phyloP scores from a whole-genome alignment of 2,888 invertebrate genomes.

The Calameuta idolon region DNA sequence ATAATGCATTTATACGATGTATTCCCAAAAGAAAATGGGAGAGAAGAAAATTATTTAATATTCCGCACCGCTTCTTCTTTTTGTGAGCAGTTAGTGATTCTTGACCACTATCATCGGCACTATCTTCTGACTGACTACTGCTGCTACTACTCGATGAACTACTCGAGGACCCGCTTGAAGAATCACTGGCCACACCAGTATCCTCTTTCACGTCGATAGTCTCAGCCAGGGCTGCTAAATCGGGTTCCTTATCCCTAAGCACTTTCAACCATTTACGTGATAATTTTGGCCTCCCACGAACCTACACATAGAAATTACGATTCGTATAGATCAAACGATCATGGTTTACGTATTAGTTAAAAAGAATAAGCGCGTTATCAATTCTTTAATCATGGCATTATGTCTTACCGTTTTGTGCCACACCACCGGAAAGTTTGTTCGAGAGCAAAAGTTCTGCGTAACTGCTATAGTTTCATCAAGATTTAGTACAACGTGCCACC shows the following conservation, averaged over 20 bases:
- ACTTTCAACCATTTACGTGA: constrained; percentile 91
- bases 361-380: neutral
- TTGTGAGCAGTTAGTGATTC: constrained; percentile 90
- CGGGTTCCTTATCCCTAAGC: constrained; percentile 79
- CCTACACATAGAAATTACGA: constrained; percentile 36
- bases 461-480: constrained; percentile 96
- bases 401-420: constrained; percentile 91
- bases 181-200: constrained; percentile 94
- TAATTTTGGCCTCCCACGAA: constrained; percentile 93
- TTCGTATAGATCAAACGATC: neutral
- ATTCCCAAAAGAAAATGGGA: constrained; percentile 16
- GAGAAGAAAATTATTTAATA: constrained; percentile 10
- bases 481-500: constrained; percentile 99
- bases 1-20: neutral
- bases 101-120: constrained; percentile 83
- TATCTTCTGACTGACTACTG: constrained; percentile 75
- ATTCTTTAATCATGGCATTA: neutral
- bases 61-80: constrained; percentile 74
- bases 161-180: constrained; percentile 85
- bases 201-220: constrained; percentile 86
- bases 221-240: constrained; percentile 83
- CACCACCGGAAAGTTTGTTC: constrained; percentile 95
- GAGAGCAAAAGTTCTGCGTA: constrained; percentile 97
- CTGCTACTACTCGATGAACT: constrained; percentile 81
- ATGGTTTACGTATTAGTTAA: neutral